Conservation (phyloP, 2,797 vertebrate genomes). For the Anniella stebbinsi region DNA sequence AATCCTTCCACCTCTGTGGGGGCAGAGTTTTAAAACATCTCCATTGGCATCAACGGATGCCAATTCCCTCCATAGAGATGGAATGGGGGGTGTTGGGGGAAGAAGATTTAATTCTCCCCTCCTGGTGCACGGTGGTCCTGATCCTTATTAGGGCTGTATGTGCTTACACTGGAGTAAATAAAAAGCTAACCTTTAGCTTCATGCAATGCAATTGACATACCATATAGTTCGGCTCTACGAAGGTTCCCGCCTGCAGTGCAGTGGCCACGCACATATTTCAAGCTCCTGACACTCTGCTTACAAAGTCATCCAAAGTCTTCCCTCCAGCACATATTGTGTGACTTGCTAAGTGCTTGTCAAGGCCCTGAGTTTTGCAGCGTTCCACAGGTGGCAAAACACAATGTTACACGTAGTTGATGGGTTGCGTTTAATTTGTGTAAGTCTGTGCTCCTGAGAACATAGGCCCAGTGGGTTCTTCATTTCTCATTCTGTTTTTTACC, state of each 20-base stretch:
- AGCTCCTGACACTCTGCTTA: background rate
- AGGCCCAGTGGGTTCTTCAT: background rate
- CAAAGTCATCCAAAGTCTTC: background rate
- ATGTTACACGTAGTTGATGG: background rate
- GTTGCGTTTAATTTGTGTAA: background rate
- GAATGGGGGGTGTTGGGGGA: no score
- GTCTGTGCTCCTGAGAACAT: background rate
- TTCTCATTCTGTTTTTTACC: background rate
- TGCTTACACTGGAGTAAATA: no score
- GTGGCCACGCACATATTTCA: background rate
- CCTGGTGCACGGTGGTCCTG: no score
- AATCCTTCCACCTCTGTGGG: no score
- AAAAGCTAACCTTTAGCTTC: no score
- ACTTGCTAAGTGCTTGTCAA: background rate
- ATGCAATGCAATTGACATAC: no score
- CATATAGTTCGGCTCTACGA: no score
- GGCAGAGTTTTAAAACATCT: no score
- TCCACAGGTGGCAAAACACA: background rate
- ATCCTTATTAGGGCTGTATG: no score
- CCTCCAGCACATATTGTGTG: background rate
- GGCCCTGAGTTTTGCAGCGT: background rate
- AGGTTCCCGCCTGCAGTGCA: background rate
- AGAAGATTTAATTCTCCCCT: no score
- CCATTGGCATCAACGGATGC: no score
- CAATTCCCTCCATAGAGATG: no score